Conservation (phyloP, 2,797 vertebrate species). For the Leuciscus waleckii region DNA sequence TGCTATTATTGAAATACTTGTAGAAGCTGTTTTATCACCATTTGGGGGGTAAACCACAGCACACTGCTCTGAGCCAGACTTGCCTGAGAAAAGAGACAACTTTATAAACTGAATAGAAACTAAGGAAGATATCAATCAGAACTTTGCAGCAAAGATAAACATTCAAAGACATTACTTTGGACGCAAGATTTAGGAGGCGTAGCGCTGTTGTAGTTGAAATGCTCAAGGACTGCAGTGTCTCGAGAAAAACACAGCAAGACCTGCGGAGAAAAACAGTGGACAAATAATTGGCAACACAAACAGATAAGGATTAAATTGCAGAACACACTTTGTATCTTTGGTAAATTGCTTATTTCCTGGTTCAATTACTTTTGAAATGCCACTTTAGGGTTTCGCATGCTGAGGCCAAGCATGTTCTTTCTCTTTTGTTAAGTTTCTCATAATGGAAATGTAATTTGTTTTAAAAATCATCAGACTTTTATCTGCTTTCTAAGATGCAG, state of each 20-base stretch:
- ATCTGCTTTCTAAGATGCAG: neutral
- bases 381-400: slow-evolving; percentile 10
- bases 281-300: slow-evolving; percentile 35
- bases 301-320: slow-evolving; percentile 29
- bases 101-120: neutral
- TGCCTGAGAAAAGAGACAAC: slow-evolving; percentile 78
- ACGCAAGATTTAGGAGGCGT: slow-evolving; percentile 93
- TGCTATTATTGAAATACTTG: neutral
- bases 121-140: neutral
- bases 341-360: slow-evolving; percentile 27
- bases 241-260: slow-evolving; percentile 96
- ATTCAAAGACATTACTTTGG: slow-evolving; percentile 80
- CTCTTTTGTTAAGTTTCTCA: slow-evolving; percentile 8
- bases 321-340: slow-evolving; percentile 19
- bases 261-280: slow-evolving; percentile 70
- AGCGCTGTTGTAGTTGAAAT: slow-evolving; percentile 95
- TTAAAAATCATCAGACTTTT: neutral
- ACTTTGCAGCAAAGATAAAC: neutral
- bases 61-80: slow-evolving; percentile 86
- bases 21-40: slow-evolving; percentile 79
- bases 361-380: slow-evolving; percentile 33
- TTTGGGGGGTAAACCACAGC: slow-evolving; percentile 96
- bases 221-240: slow-evolving; percentile 91
- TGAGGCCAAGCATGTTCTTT: slow-evolving; percentile 10
- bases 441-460: slow-evolving; percentile 7